Evolutionary conservation across 2,113 vertebrate genomes (phyloP), one percentile per base, ranked within the genome.

Genomic region (Raphicerus campestris): DNA sequence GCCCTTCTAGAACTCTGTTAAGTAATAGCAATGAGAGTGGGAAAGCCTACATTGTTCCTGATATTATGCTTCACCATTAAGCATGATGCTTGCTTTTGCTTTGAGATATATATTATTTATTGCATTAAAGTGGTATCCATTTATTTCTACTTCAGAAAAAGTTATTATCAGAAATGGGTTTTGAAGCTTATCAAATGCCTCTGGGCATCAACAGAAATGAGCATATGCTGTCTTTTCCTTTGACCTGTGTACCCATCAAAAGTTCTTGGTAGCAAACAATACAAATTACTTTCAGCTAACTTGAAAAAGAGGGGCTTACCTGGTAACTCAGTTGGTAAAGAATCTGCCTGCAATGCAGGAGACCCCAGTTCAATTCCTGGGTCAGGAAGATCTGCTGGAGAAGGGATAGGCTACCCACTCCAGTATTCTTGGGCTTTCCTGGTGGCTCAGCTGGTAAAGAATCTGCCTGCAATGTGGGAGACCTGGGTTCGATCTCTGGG

Each of bases 51-150:
- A 19, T 77, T 55, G 28, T 85, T 90, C 81, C 82, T 94, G 81
- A 70, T 56, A 30, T 73, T 95, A 87, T 35, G 63, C 47, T 53
- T 97, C 49, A 17, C 93, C 89, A 97, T 97, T 94, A 96, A 89
- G 85, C 45, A 47, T 19, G 7, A 61, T 53, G 60, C 39, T 97
- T 75, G 45, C 78, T 96, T 94, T 94, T 45, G 87, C 53, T 89
- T 96, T 93, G 53, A 94, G 88, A 70, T 92, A 97, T 97, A 94
- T 93, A 98, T 98, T 98, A 98, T 98, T 98, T 92, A 97, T 97
- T 82, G n/a, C 95, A 89, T 94, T 92, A 89, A 96, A 97, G 94
- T 97, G 95, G 56, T 58, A 51, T 96, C 94, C 94, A 96, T 95
- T 95, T 97, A 75, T 83, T 96, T 80, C 56, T 83, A n/a, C 78